Conservation (phyloP, 2,113 vertebrate genomes). For the Cololabis saira region DNA sequence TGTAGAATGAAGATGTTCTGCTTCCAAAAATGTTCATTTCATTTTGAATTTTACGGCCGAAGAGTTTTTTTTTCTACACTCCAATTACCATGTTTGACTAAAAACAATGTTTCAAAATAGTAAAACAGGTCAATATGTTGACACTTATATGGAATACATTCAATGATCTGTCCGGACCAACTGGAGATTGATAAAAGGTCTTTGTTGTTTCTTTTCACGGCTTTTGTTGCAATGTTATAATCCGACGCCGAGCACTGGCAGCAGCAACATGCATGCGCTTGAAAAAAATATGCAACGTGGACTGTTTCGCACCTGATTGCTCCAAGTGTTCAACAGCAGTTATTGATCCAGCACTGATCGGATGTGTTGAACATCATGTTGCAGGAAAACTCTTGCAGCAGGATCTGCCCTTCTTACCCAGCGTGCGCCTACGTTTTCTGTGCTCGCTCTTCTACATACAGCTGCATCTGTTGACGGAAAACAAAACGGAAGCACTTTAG, state of each 20-base stretch:
- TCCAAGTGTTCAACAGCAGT: not conserved
- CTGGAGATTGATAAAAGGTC: too few species aligned
- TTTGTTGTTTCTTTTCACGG: not conserved
- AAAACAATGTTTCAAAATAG: not conserved
- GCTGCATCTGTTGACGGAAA: conserved; percentile 88
- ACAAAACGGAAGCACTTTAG: not conserved
- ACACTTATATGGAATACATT: conserved; percentile 1
- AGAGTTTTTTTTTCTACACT: too few species aligned
- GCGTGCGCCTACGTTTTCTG: conserved; percentile 85
- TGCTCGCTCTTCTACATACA: conserved; percentile 95
- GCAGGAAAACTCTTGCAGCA: not conserved
- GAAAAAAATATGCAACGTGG: not conserved
- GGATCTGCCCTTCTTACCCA: not conserved
- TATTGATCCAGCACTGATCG: not conserved
- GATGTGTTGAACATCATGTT: not conserved
- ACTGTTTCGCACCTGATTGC: not conserved
- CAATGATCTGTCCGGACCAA: too few species aligned
- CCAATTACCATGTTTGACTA: too few species aligned
- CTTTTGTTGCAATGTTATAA: not conserved
- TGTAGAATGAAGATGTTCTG: too few species aligned
- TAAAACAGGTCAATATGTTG: not conserved
- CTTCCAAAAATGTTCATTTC: too few species aligned
- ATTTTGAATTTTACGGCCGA: too few species aligned
- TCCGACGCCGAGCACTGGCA: not conserved
- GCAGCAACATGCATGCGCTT: not conserved